phyloP scores from a whole-genome alignment of 1,140 invertebrate genomes.

The Chironomus striatipennis region DNA sequence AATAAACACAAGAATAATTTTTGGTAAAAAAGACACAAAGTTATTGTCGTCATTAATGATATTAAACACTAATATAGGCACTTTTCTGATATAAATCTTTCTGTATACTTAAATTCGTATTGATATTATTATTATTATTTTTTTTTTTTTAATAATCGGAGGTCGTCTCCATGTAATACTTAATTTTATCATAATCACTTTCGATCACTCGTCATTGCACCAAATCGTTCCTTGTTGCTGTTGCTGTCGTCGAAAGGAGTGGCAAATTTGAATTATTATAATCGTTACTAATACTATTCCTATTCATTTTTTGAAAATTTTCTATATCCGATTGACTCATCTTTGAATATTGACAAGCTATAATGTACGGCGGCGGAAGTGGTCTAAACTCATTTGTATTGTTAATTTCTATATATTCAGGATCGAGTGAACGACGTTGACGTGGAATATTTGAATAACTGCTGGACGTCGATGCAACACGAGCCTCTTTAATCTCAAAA shows the following conservation, averaged over 20 bases:
- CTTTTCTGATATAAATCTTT: no score
- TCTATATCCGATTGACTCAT: not conserved
- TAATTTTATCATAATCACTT: no score
- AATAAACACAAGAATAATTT: no score
- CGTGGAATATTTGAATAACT: not conserved
- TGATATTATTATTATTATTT: no score
- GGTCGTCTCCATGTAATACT: no score
- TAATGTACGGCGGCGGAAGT: not conserved
- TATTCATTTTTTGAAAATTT: conserved; percentile 20
- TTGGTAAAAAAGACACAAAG: no score
- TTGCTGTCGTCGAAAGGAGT: not conserved
- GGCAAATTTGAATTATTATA: not conserved
- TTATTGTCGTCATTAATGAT: no score
- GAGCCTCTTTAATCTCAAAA: conserved; percentile 8
- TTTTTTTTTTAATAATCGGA: no score
- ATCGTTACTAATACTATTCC: not conserved
- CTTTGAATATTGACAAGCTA: not conserved
- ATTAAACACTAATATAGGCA: no score
- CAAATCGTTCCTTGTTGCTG: no score
- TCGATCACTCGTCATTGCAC: not conserved
- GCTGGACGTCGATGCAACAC: not conserved
- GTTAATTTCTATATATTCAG: not conserved
- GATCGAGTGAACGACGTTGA: conserved; percentile 4
- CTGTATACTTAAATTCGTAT: no score
- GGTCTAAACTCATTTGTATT: conserved; percentile 3